Conservation (phyloP, 1,140 invertebrate genomes). For the Parapsyche elsis region DNA sequence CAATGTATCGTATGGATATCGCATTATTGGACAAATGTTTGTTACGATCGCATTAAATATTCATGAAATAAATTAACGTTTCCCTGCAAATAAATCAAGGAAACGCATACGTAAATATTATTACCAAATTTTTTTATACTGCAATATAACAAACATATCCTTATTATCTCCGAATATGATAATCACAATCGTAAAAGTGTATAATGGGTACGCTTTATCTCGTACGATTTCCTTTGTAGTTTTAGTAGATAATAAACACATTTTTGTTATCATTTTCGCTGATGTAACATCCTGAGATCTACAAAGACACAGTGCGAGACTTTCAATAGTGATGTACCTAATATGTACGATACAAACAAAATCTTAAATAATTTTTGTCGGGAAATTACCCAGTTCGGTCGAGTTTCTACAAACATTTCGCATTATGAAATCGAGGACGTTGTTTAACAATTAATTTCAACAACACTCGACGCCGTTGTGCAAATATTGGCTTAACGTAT, state of each 20-base stretch:
- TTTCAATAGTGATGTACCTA: no score
- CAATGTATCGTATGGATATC: no score
- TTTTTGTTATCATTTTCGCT: no score
- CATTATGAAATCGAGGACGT: slow-evolving; percentile 14
- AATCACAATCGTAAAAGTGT: neutral
- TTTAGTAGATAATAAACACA: no score
- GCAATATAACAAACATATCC: neutral
- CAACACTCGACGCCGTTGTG: neutral
- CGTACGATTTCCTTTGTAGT: no score
- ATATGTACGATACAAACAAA: no score
- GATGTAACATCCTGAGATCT: no score
- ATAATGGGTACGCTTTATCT: no score
- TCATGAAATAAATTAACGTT: neutral
- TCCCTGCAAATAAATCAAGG: neutral
- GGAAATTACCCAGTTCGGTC: slow-evolving; percentile 21
- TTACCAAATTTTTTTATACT: no score
- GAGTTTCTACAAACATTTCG: slow-evolving; percentile 5
- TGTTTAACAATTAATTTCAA: slow-evolving; percentile 13
- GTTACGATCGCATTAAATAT: neutral
- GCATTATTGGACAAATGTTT: slow-evolving; percentile 14
- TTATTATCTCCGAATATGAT: slow-evolving; percentile 1
- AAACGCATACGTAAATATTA: neutral
- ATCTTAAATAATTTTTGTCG: neutral
- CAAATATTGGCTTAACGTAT: neutral
- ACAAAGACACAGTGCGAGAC: no score